These are phyloP conservation scores for Carabus problematicus DNA, from an alignment of 2,888 invertebrate species.

Conservation along the genomic window DNA sequence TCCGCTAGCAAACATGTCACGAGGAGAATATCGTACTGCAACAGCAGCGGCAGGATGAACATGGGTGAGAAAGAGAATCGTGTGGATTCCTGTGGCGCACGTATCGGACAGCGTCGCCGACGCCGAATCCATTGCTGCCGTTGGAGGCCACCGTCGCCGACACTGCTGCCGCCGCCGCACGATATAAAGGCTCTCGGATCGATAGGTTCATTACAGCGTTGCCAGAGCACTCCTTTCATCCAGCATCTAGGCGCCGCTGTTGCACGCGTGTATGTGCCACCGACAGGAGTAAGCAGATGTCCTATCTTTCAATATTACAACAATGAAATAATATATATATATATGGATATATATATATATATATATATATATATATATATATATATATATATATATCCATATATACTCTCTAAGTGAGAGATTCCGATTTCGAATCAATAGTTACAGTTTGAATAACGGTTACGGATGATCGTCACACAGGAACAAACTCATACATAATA, in stretches of 20 bases:
- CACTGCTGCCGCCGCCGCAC: slow-evolving; percentile 9
- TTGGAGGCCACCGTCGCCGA: slow-evolving; percentile 15
- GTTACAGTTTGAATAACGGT: slow-evolving; percentile 14
- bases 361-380: not conserved
- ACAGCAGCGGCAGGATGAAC: no score
- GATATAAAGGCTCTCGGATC: slow-evolving; percentile 38
- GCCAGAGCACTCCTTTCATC: slow-evolving; percentile 39
- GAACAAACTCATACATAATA: slow-evolving; percentile 36
- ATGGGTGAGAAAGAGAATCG: not conserved
- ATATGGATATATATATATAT: not conserved
- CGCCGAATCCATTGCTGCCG: slow-evolving; percentile 11
- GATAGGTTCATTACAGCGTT: slow-evolving; percentile 47
- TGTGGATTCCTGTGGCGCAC: slow-evolving; percentile 17
- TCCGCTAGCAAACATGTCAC: not conserved
- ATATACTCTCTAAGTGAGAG: not conserved
- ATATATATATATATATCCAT: not conserved
- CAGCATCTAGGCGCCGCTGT: slow-evolving; percentile 36
- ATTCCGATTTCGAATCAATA: not conserved
- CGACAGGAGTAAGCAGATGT: slow-evolving; percentile 5
- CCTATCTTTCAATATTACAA: slow-evolving; percentile 23
- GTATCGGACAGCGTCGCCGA: slow-evolving; percentile 23
- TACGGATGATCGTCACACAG: slow-evolving; percentile 23
- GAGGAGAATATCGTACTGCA: not conserved
- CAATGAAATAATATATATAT: not conserved
- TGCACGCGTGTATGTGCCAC: slow-evolving; percentile 5